phyloP scores from a whole-genome alignment of 1,140 invertebrate genomes.

The Plodia interpunctella region DNA sequence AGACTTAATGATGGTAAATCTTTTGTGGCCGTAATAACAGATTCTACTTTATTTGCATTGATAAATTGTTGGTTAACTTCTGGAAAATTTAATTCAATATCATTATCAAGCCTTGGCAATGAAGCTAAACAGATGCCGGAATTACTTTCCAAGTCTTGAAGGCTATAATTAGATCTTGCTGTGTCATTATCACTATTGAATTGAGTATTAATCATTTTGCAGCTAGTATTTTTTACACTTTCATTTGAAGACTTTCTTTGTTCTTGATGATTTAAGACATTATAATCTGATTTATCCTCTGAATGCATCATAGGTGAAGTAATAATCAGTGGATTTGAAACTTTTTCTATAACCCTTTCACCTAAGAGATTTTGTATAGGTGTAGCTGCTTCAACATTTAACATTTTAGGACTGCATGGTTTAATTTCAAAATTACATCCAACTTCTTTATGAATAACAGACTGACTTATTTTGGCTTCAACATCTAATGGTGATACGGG shows the following conservation, averaged over 20 bases:
- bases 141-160: slow-evolving; percentile 63
- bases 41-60: slow-evolving; percentile 61
- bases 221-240: slow-evolving; percentile 43
- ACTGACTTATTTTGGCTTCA: slow-evolving; percentile 76
- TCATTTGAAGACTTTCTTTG: slow-evolving; percentile 19
- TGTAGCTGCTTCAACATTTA: slow-evolving; percentile 64
- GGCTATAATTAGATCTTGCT: slow-evolving; percentile 41
- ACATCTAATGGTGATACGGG: slow-evolving; percentile 71
- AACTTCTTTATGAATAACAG: slow-evolving; percentile 75
- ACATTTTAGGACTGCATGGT: slow-evolving; percentile 71
- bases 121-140: slow-evolving; percentile 63
- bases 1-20: slow-evolving; percentile 23
- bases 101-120: slow-evolving; percentile 64
- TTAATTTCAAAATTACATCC: slow-evolving; percentile 77
- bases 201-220: slow-evolving; percentile 53
- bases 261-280: slow-evolving; percentile 21
- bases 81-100: slow-evolving; percentile 68
- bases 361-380: slow-evolving; percentile 53
- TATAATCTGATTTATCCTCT: slow-evolving; percentile 28
- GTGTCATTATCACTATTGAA: slow-evolving; percentile 33
- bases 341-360: slow-evolving; percentile 67
- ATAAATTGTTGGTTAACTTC: slow-evolving; percentile 74
- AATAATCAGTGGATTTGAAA: slow-evolving; percentile 44
- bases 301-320: slow-evolving; percentile 33
- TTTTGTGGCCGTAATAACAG: slow-evolving; percentile 25